Evolutionary conservation across 2,797 vertebrate species (phyloP).

Genomic region (Sebastiscus tertius): DNA sequence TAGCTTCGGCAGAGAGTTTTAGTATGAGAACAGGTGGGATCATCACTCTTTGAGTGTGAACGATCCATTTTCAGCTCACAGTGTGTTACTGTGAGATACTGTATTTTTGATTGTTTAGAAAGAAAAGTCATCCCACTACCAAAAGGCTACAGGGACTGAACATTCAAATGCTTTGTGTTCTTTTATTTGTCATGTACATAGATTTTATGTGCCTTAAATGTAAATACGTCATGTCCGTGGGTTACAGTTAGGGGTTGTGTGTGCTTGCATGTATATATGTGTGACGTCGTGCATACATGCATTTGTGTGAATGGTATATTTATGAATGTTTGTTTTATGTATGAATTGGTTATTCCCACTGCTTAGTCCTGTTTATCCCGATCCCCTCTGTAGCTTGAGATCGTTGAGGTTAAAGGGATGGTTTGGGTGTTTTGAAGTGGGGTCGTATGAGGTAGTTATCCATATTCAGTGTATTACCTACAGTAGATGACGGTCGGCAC

Average conservation of each 20-base stretch:
- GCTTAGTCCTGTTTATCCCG: conserved; percentile 51
- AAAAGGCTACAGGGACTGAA: conserved; percentile 77
- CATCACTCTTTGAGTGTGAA: conserved; percentile 12
- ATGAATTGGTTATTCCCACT: conserved; percentile 56
- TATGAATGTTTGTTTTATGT: conserved; percentile 70
- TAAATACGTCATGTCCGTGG: conserved; percentile 67
- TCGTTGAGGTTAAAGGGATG: conserved; percentile 12
- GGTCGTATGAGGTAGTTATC: background rate
- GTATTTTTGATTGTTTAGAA: conserved; percentile 44
- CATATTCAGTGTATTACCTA: background rate
- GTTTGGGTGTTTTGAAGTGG: background rate
- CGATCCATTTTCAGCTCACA: conserved; percentile 37
- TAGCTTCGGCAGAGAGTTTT: conserved; percentile 47
- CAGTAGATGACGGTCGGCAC: background rate
- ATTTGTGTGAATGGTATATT: conserved; percentile 70
- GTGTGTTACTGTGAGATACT: conserved; percentile 52
- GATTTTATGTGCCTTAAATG: conserved; percentile 70
- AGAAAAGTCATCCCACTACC: conserved; percentile 51
- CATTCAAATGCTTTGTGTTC: conserved; percentile 57
- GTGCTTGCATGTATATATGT: conserved; percentile 40
- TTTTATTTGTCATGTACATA: conserved; percentile 61
- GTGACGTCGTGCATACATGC: conserved; percentile 39
- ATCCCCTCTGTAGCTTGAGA: conserved; percentile 41
- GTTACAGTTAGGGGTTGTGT: conserved; percentile 29
- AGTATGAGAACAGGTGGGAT: conserved; percentile 19